Conservation (phyloP, 2,113 vertebrate genomes). For the Sula dactylatra region DNA sequence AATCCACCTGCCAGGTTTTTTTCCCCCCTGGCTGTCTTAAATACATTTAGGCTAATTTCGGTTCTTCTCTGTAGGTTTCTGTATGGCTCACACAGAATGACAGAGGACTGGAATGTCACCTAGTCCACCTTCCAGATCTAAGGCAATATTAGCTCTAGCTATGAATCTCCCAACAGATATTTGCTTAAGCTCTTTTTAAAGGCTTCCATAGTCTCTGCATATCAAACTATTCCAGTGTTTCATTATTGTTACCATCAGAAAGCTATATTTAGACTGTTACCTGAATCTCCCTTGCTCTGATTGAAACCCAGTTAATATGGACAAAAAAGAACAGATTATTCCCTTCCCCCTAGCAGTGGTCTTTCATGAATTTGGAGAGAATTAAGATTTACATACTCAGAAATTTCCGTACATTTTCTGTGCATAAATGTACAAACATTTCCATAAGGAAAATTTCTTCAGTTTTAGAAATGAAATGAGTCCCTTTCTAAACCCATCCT, state of each 20-base stretch:
- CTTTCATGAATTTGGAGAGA: neutral
- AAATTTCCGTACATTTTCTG: no score
- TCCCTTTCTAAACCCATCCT: fast-evolving
- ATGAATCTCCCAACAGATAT: neutral
- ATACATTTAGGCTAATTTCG: neutral
- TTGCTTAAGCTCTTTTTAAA: neutral
- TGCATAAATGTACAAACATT: no score
- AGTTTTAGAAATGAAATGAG: neutral
- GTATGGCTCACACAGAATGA: neutral
- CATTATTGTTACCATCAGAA: neutral
- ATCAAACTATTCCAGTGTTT: neutral
- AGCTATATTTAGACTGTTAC: neutral
- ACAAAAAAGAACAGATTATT: neutral
- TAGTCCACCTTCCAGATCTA: neutral
- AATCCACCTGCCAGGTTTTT: neutral
- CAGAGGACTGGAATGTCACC: neutral
- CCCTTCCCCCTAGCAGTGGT: neutral
- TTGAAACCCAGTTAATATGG: neutral
- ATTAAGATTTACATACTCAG: neutral
- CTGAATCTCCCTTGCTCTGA: neutral
- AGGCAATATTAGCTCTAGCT: neutral
- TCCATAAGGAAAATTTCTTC: neutral
- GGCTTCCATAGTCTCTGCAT: no score
- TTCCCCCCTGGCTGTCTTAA: neutral
- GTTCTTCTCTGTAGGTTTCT: neutral